Conservation (phyloP, 2,113 vertebrate species). For the Apodemus sylvaticus region DNA sequence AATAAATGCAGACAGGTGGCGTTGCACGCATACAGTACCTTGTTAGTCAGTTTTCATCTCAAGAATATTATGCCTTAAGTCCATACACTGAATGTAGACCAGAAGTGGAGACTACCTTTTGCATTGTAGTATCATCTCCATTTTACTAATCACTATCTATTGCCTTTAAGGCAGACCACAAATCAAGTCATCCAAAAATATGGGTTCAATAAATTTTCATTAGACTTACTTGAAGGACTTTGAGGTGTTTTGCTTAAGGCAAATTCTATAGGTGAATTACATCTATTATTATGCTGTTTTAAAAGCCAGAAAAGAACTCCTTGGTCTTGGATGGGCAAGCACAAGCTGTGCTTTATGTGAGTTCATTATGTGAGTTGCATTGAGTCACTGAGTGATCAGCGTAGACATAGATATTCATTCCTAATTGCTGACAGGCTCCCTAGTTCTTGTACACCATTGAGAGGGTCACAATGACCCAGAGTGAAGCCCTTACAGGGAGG, state of each 20-base stretch:
- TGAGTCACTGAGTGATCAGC: constrained; percentile 51
- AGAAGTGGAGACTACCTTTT: not conserved
- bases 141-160: constrained; percentile 2
- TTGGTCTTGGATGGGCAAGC: not conserved
- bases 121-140: not conserved
- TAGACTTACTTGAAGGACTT: not conserved
- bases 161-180: not conserved
- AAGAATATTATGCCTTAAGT: not conserved
- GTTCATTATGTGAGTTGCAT: not conserved
- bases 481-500: constrained; percentile 39
- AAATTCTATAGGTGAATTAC: not conserved
- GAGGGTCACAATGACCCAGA: constrained; percentile 74
- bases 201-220: constrained; percentile 32
- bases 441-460: constrained; percentile 28
- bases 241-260: not conserved
- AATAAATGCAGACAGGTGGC: not conserved
- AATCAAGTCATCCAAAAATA: not conserved
- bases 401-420: constrained; percentile 25
- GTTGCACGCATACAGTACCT: not conserved
- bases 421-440: constrained; percentile 60
- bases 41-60: not conserved
- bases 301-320: constrained; percentile 29
- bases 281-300: not conserved
- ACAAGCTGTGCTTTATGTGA: not conserved
- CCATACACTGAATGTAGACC: not conserved